Percentiles rank a stretch among this genome's conserved stretches.
phyloP scores from a whole-genome alignment of 2,888 invertebrate species.

The Tinea semifulvella region DNA sequence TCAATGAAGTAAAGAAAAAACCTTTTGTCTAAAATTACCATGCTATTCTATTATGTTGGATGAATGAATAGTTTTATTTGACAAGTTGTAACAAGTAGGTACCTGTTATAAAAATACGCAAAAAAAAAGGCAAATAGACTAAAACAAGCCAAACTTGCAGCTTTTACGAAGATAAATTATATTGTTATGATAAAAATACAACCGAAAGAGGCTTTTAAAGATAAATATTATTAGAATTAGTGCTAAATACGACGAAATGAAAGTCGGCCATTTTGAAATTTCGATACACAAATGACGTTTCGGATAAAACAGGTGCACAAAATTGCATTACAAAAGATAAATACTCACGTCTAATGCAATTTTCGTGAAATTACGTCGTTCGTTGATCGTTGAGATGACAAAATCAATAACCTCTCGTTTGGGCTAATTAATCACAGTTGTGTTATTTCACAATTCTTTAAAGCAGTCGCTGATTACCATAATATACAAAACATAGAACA shows the following conservation, averaged over 20 bases:
- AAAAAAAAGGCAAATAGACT: no score
- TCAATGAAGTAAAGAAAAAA: no score
- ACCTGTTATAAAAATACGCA: no score
- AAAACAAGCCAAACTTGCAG: no score
- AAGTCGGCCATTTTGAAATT: slow-evolving; percentile 57
- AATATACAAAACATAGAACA: not conserved
- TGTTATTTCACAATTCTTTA: not conserved
- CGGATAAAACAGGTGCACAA: slow-evolving; percentile 23
- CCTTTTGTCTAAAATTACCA: no score
- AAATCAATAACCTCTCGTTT: not conserved
- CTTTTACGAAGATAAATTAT: no score
- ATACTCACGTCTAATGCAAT: slow-evolving; percentile 40
- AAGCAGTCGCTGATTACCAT: not conserved
- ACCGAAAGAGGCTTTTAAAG: no score
- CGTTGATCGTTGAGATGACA: not conserved
- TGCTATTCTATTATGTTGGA: no score
- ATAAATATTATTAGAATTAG: no score
- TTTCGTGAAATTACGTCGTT: not conserved
- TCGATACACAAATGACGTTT: slow-evolving; percentile 21
- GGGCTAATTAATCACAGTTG: not conserved
- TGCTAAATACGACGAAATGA: slow-evolving; percentile 22
- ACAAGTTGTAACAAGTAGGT: no score
- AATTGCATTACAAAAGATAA: slow-evolving; percentile 14
- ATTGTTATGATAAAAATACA: no score
- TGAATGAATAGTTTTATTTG: no score